Percentiles rank a stretch among this genome's conserved stretches.
These are phyloP conservation scores for Zele albiditarsus DNA, from an alignment of 2,888 invertebrate genomes.

Conservation along the genomic window DNA sequence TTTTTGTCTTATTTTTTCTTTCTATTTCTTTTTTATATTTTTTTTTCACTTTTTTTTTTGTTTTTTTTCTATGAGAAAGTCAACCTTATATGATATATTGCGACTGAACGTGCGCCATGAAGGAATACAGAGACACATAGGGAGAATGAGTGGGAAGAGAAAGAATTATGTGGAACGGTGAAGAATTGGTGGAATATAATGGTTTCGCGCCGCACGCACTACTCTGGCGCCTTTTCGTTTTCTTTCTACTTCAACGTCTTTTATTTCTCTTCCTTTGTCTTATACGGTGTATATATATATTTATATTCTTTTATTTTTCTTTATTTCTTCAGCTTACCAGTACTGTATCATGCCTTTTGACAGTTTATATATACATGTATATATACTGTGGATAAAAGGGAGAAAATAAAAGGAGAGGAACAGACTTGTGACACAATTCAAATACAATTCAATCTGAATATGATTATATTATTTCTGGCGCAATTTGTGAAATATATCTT, in stretches of 20 bases:
- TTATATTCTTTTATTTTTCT: background rate
- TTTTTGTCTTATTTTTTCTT: slow-evolving; percentile 13
- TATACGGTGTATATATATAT: background rate
- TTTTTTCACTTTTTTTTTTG: slow-evolving; percentile 18
- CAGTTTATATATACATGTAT: background rate
- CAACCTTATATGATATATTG: slow-evolving; percentile 48
- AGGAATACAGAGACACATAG: background rate
- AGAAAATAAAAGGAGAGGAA: background rate
- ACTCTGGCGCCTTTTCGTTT: background rate
- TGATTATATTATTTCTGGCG: background rate
- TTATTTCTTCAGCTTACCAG: background rate
- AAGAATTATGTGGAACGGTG: slow-evolving; percentile 23
- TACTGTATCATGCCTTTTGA: background rate
- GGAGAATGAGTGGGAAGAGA: slow-evolving; percentile 1
- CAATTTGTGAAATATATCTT: background rate
- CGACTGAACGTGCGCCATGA: slow-evolving; percentile 41
- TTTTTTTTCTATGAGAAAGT: slow-evolving; percentile 36
- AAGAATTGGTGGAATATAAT: slow-evolving; percentile 33
- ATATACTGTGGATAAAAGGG: background rate
- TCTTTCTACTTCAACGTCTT: background rate
- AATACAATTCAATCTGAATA: background rate
- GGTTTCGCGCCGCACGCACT: slow-evolving; percentile 23
- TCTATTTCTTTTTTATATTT: slow-evolving; percentile 24
- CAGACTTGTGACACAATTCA: background rate
- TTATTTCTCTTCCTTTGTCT: background rate